phyloP scores from a whole-genome alignment of 2,113 vertebrate genomes.

The Esox niger region DNA sequence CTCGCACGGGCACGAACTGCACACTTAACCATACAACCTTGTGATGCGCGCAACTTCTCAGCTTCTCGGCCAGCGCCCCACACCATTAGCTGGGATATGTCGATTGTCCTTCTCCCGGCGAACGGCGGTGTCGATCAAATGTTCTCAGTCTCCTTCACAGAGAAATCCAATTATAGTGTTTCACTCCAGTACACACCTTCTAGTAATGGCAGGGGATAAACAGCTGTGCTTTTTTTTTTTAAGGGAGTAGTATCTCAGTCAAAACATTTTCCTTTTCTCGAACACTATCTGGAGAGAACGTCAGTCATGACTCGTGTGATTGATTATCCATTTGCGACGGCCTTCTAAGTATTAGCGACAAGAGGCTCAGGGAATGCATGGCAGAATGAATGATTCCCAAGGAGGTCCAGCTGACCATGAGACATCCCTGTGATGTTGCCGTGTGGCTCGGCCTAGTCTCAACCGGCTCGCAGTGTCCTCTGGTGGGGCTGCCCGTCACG shows the following conservation, averaged over 20 bases:
- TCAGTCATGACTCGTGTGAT: not conserved
- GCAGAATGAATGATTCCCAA: no score
- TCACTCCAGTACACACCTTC: no score
- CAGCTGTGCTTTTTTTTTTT: constrained; percentile 4
- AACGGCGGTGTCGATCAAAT: not conserved
- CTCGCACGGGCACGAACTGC: no score
- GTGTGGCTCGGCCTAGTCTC: no score
- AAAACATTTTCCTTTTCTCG: not conserved
- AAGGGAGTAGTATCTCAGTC: no score
- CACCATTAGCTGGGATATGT: not conserved
- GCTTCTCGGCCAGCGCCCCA: not conserved
- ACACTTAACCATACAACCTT: no score
- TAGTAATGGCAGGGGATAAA: not conserved
- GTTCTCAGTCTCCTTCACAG: not conserved
- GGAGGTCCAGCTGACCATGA: no score
- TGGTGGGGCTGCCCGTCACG: no score
- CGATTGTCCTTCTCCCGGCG: not conserved
- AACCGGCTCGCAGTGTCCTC: no score
- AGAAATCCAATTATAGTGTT: constrained; percentile 7
- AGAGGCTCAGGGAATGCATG: no score
- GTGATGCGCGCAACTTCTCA: no score
- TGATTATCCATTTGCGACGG: not conserved
- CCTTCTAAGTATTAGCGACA: not conserved
- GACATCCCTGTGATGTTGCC: no score
- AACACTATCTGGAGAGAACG: constrained; percentile 5